Evolutionary conservation across 2,113 vertebrate species (phyloP).

Genomic region (Lutjanus erythropterus): DNA sequence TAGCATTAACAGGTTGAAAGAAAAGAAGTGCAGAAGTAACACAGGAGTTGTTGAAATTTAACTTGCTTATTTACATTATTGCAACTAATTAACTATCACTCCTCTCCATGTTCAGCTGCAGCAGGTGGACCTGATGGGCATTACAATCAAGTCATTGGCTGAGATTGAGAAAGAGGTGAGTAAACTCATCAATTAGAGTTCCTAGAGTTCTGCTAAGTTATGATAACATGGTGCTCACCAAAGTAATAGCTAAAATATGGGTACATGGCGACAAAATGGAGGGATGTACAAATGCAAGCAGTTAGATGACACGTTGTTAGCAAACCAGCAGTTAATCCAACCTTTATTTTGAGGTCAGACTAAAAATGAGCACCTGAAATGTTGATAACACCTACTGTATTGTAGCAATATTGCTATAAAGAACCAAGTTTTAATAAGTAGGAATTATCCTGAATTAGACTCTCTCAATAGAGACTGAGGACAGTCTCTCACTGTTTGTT

Average conservation of each 20-base stretch:
- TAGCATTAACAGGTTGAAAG: background rate
- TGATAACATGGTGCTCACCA: background rate
- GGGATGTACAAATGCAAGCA: background rate
- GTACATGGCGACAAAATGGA: background rate
- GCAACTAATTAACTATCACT: background rate
- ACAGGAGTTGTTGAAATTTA: background rate
- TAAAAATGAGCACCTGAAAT: background rate
- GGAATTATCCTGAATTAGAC: too few relatives aligned
- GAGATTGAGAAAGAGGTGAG: conserved; percentile 99
- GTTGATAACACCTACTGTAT: background rate
- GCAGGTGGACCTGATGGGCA: conserved; percentile 95
- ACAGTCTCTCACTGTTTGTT: too few relatives aligned
- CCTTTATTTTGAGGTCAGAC: background rate
- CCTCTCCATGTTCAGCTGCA: conserved; percentile 86
- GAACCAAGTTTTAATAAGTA: background rate
- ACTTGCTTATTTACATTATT: background rate
- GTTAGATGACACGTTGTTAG: background rate
- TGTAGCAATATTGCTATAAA: background rate
- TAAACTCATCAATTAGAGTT: background rate
- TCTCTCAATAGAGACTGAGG: too few relatives aligned
- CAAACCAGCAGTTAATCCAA: background rate
- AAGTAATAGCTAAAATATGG: background rate
- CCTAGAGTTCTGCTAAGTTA: background rate
- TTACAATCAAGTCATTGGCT: conserved; percentile 96
- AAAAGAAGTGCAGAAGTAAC: background rate